Evolutionary conservation across 2,888 invertebrate genomes (phyloP).

Genomic region (Myopa tessellatipennis): DNA sequence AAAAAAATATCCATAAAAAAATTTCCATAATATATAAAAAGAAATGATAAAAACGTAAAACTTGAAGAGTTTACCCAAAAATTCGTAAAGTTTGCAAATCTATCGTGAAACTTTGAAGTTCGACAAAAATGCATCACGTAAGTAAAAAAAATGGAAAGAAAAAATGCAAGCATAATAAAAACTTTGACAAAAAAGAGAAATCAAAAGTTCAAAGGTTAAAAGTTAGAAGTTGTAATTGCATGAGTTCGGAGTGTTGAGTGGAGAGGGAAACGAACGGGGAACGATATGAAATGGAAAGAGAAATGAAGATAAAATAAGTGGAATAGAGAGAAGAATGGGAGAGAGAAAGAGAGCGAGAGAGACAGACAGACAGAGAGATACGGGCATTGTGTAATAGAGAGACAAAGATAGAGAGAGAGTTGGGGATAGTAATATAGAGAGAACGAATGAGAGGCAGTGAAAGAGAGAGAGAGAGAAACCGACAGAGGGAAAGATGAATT

Average conservation of each 20-base stretch:
- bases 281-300: neutral
- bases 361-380: no score
- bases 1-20: no score
- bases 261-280: neutral
- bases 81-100: neutral
- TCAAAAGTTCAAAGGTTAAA: conserved; percentile 17
- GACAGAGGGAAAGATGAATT: neutral
- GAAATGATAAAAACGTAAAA: no score
- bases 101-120: neutral
- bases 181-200: neutral
- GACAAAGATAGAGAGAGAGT: no score
- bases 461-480: neutral
- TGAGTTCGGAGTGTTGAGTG: neutral
- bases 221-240: conserved; percentile 4
- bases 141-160: neutral
- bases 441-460: no score
- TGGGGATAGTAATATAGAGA: no score
- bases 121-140: neutral
- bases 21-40: no score
- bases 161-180: conserved; percentile 13
- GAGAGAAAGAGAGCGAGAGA: neutral
- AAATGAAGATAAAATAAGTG: neutral
- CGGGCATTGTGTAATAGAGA: no score
- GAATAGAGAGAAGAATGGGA: neutral
- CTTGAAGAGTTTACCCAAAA: no score